A percentile compares a stretch with the other conserved stretches of the same genome.
These are phyloP conservation scores for Lordiphosa clarofinis DNA, from an alignment of 1,140 invertebrate genomes.

Conservation along the genomic window DNA sequence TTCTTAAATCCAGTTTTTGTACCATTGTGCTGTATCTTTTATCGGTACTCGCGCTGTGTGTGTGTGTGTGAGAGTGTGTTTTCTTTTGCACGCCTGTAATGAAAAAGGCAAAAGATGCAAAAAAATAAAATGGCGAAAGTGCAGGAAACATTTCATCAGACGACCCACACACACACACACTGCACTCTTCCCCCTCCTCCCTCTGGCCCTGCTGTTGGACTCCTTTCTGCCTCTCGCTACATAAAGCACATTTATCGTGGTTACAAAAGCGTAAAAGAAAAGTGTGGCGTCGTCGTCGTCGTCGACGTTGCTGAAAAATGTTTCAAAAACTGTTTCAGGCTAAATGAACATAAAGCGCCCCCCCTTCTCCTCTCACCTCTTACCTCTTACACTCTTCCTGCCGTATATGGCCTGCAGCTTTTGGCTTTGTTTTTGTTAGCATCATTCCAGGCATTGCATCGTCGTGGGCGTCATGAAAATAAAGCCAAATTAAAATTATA, in stretches of 20 bases:
- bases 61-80: conserved; percentile 10
- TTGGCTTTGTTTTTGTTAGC: conserved; percentile 51
- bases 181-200: neutral
- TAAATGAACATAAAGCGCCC: conserved; percentile 72
- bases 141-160: conserved; percentile 73
- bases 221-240: conserved; percentile 46
- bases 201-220: neutral
- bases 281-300: conserved; percentile 49
- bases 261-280: conserved; percentile 77
- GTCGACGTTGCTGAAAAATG: conserved; percentile 56
- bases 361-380: neutral
- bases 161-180: conserved; percentile 16
- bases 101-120: conserved; percentile 55
- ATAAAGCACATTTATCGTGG: conserved; percentile 78
- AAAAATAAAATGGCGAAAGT: conserved; percentile 57
- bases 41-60: conserved; percentile 3
- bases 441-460: conserved; percentile 41
- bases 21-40: conserved; percentile 12
- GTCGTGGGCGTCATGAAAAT: conserved; percentile 64
- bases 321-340: conserved; percentile 77
- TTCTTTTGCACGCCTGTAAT: conserved; percentile 29
- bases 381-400: neutral
- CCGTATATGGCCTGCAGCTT: conserved; percentile 41
- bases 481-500: conserved; percentile 78
- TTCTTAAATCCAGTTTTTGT: conserved; percentile 6